phyloP scores from a whole-genome alignment of 2,888 invertebrate species.

The Drosophila seclusa region DNA sequence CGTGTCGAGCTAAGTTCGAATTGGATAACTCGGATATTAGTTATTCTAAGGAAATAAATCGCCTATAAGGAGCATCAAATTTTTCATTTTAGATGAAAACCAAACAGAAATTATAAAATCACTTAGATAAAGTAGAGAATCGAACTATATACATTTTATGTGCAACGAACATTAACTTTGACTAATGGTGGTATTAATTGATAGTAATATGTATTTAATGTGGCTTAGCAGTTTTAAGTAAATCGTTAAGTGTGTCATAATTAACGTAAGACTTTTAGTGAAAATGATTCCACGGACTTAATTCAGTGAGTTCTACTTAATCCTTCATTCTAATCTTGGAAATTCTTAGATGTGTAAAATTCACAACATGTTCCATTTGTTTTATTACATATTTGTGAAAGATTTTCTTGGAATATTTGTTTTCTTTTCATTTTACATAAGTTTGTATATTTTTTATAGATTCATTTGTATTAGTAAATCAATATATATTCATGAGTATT shows the following conservation, averaged over 20 bases:
- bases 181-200: background rate
- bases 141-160: background rate
- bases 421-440: background rate
- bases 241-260: background rate
- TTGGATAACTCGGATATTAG: background rate
- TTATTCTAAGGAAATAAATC: background rate
- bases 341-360: background rate
- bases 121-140: background rate
- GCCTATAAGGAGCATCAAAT: background rate
- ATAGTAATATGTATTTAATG: background rate
- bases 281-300: background rate
- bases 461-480: background rate
- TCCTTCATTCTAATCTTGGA: background rate
- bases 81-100: background rate
- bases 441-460: background rate
- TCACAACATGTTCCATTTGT: background rate
- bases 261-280: background rate
- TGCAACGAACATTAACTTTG: no score
- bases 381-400: background rate
- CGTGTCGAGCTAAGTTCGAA: conserved; percentile 37
- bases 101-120: background rate
- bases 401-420: background rate
- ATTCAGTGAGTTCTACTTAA: background rate
- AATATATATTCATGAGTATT: background rate
- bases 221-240: background rate